Evolutionary conservation across 1,140 invertebrate genomes (phyloP).

Genomic region (Drosophila fuyamai): DNA sequence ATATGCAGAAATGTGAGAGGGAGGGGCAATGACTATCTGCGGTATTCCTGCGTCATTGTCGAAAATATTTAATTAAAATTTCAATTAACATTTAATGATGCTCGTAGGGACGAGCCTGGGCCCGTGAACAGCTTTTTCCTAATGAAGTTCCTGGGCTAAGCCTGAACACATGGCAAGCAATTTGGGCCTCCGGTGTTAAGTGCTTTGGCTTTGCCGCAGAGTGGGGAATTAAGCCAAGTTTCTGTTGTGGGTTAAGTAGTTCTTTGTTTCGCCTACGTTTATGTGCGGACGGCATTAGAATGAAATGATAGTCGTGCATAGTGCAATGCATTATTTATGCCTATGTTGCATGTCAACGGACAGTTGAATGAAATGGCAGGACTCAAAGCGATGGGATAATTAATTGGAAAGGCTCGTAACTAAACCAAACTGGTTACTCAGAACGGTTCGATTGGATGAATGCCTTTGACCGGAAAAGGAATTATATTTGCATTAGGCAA

Average conservation of each 20-base stretch:
- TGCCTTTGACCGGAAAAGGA: constrained; percentile 1
- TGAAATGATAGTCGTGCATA: constrained; percentile 45
- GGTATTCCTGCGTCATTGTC: constrained; percentile 67
- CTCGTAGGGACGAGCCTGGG: constrained; percentile 8
- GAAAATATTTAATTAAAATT: constrained; percentile 82
- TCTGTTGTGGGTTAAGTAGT: constrained; percentile 42
- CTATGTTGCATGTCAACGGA: constrained; percentile 21
- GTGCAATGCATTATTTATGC: constrained; percentile 46
- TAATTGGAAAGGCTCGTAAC: constrained; percentile 29
- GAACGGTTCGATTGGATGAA: constrained; percentile 10
- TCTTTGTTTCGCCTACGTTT: constrained; percentile 12
- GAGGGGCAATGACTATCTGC: constrained; percentile 38
- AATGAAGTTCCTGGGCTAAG: constrained; percentile 44
- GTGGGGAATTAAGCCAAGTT: constrained; percentile 44
- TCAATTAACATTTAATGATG: constrained; percentile 76
- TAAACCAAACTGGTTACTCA: background rate
- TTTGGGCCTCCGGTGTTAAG: constrained; percentile 37
- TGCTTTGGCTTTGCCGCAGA: constrained; percentile 37
- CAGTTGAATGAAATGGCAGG: constrained; percentile 14
- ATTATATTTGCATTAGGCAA: constrained; percentile 66
- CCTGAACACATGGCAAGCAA: constrained; percentile 41
- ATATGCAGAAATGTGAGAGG: constrained; percentile 19
- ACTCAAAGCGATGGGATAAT: constrained; percentile 23
- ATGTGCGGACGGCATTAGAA: constrained; percentile 38
- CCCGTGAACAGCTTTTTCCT: constrained; percentile 27